Base-by-base conservation (phyloP, 53 echinoderm and acorn worm species). In the Temnopleurus reevesii region DNA sequence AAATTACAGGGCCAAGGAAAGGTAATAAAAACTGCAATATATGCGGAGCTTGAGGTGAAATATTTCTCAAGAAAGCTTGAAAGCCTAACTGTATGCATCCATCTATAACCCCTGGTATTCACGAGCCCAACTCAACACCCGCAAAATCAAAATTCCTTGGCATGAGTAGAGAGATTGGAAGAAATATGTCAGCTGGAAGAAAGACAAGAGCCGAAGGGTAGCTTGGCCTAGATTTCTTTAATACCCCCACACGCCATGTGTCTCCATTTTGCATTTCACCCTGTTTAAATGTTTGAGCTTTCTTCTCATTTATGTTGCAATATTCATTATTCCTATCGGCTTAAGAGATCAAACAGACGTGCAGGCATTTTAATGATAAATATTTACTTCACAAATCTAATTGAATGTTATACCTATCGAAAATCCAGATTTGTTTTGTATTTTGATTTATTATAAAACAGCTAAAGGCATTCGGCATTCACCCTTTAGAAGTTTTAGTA, bases 141-240 rank as follows among this genome's bases (percentile, higher is more conserved):
- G 18, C 13, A 28, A 21, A 79, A 79, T 79, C 49, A 17, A 29
- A 79, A 79, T 79, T 25, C 79, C 79, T 79, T 10, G 29, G 79
- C 79, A 79, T 79, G 79, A 29, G 12, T 47, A 49, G n/a, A n/a
- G n/a, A 79, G 79, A 79, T 47, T 79, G 79, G 46, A 49, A 28
- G 49, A 79, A 79, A 49, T 79, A 79, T 79, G 79, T 79, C 79
- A 79, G 26, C 27, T 79, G 79, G 51, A 79, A 79, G 49, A 79
- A 49, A 47, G 79, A 79, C 46, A 49, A 49, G 79, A 28, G 77
- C 79, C 79, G 41, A 27, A 23, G 49, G 79, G 46, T 26, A 46
- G 79, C 4, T 47, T 79, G 79, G 79, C 79, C 79, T 47, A 79
- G 46, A 28, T 79, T 79, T 79, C 49, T 2, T 79, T 79, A 79